Percentiles rank a stretch among this genome's conserved stretches.
These are phyloP conservation scores for Nemapogon koenigi DNA, from an alignment of 2,888 invertebrate species.

Conservation along the genomic window DNA sequence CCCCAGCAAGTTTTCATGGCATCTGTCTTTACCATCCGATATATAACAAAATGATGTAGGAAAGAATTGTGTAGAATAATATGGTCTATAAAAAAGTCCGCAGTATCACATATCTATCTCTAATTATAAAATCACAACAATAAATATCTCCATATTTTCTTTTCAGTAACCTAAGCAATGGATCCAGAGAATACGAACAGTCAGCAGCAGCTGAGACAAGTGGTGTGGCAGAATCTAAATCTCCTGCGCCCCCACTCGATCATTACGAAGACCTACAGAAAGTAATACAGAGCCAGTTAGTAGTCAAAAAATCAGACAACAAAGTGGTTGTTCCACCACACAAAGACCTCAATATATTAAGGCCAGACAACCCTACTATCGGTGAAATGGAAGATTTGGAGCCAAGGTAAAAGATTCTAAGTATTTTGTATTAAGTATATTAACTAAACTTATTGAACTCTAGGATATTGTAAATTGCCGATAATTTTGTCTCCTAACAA, in stretches of 20 bases:
- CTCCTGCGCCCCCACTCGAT: slow-evolving; percentile 58
- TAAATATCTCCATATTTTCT: too few relatives aligned
- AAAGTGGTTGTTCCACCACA: slow-evolving; percentile 53
- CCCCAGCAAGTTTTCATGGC: too few relatives aligned
- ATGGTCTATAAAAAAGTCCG: too few relatives aligned
- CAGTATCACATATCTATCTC: too few relatives aligned
- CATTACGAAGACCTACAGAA: slow-evolving; percentile 68
- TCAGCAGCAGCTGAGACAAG: slow-evolving; percentile 49
- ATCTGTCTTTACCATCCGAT: too few relatives aligned
- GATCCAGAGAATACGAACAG: slow-evolving; percentile 51
- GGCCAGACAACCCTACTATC: slow-evolving; percentile 72
- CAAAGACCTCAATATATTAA: slow-evolving; percentile 57
- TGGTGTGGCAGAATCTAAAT: slow-evolving; percentile 32
- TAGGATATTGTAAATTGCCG: too few relatives aligned
- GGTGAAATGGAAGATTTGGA: slow-evolving; percentile 70
- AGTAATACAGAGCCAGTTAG: slow-evolving; percentile 55
- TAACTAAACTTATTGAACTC: too few relatives aligned
- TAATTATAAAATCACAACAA: too few relatives aligned
- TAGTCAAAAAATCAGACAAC: slow-evolving; percentile 59
- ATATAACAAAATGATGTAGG: too few relatives aligned
- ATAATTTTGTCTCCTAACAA: too few relatives aligned
- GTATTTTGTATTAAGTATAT: too few relatives aligned
- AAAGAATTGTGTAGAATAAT: too few relatives aligned
- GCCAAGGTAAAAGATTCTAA: slow-evolving; percentile 51
- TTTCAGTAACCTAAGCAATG: slow-evolving; percentile 44